A percentile compares a stretch with the other conserved stretches of the same genome.
These are phyloP conservation scores for Volucella zonaria DNA, from an alignment of 2,888 invertebrate species.

Conservation along the genomic window DNA sequence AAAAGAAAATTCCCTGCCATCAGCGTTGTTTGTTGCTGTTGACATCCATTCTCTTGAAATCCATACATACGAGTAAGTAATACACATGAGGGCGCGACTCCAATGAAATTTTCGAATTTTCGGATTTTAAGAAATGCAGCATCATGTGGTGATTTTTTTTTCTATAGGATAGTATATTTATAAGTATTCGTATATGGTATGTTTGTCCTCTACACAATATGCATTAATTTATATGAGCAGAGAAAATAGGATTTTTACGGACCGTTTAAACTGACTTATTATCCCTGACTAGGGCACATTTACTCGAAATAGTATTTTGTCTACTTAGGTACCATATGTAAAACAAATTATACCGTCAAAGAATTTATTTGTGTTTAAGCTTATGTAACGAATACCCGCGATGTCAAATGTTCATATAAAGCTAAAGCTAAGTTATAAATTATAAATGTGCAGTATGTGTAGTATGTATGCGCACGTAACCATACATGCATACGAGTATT, in stretches of 20 bases:
- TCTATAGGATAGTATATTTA: neutral
- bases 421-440: neutral
- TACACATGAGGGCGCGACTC: conserved; percentile 62
- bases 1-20: conserved; percentile 7
- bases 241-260: conserved; percentile 63
- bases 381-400: too few relatives aligned
- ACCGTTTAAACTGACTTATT: conserved; percentile 63
- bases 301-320: conserved; percentile 25
- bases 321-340: neutral
- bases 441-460: neutral
- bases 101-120: conserved; percentile 58
- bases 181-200: conserved; percentile 8
- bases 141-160: conserved; percentile 3
- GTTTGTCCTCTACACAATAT: conserved; percentile 8
- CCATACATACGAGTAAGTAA: conserved; percentile 27
- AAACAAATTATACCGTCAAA: conserved; percentile 1
- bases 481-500: neutral
- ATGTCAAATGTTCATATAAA: neutral
- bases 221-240: conserved; percentile 27
- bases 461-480: neutral
- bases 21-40: conserved; percentile 30
- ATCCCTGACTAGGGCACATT: conserved; percentile 39
- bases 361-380: too few relatives aligned
- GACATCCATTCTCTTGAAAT: conserved; percentile 41
- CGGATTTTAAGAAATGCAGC: conserved; percentile 35